Evolutionary conservation across 1,140 invertebrate species (phyloP), one percentile per base, ranked within the genome.

Genomic region (Euwallacea similis): DNA sequence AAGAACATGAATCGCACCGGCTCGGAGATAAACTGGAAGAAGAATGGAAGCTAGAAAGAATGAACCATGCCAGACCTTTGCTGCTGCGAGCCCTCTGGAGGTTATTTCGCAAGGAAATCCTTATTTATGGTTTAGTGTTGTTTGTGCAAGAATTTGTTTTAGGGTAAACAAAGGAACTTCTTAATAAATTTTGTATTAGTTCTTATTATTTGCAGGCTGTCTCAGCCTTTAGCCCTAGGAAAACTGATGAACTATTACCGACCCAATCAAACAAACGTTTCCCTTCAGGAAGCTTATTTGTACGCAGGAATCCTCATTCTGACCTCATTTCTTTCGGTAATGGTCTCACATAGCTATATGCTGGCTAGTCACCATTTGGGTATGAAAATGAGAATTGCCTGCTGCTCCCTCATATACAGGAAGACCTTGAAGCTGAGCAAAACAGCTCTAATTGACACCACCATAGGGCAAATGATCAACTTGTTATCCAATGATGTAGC

Each of bases 401-500:
- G 90, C 71, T 93, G 91, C 63, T 90, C 92, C 0, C 80, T 96
- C 0, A 89, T 96, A 62, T 96, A 95, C 78, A 90, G 80, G 93
- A 96, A 87, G 89, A 91, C 85, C 2, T 77, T 90, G 50, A 83
- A 82, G 74, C 76, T 90, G 0, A 88, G 86, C 7, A 85, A 84
- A 73, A 86, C 85, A n/a, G 89, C 92, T n/a, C 81, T 94, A 13
- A 88, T 88, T 0, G 87, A 91, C 79, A 93, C 92, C 0, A 89
- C 93, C 0, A 85, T 90, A 3, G 94, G 94, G 0, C 91, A 94
- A 79, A 91, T 95, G 62, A 90, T 97, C 0, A 97, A 96, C 81
- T 84, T 97, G 0, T 81, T 96, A 61, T 94, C 94, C 0, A 96
- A 96, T 69, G 94, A 96, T 77, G 87, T 91, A 8, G 89, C 87